Conservation (phyloP, 2,113 vertebrate species). For the Burhinus oedicnemus region DNA sequence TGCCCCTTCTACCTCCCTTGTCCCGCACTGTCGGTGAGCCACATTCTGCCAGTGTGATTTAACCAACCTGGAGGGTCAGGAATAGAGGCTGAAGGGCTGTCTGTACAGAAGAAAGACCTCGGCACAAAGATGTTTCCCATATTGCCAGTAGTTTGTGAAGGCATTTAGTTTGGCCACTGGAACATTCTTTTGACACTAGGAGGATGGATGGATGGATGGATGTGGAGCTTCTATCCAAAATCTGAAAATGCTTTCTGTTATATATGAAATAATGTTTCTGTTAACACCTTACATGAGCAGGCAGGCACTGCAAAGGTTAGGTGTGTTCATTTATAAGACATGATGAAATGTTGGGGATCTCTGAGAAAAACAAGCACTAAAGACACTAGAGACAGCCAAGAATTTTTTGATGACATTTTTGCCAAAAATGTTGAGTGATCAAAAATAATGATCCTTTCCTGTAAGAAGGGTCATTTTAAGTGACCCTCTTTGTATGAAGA, state of each 20-base stretch:
- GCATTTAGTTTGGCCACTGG: not conserved
- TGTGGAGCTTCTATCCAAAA: not conserved
- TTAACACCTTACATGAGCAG: not conserved
- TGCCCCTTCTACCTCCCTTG: not conserved
- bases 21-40: fast-evolving
- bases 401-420: not conserved
- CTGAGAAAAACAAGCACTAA: not conserved
- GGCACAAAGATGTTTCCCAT: not conserved
- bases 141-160: not conserved
- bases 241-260: not conserved
- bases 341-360: not conserved
- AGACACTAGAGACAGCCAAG: not conserved
- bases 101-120: not conserved
- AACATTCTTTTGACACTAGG: not conserved
- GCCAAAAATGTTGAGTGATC: not conserved
- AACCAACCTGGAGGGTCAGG: fast-evolving
- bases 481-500: not conserved
- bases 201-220: not conserved
- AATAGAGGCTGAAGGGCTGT: not conserved
- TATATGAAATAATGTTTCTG: not conserved
- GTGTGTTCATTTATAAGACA: not conserved
- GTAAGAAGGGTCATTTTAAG: not conserved
- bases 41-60: not conserved
- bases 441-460: not conserved
- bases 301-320: not conserved